Base-by-base conservation (phyloP, 2,888 invertebrate species). In the Dexiosoma caninum region DNA sequence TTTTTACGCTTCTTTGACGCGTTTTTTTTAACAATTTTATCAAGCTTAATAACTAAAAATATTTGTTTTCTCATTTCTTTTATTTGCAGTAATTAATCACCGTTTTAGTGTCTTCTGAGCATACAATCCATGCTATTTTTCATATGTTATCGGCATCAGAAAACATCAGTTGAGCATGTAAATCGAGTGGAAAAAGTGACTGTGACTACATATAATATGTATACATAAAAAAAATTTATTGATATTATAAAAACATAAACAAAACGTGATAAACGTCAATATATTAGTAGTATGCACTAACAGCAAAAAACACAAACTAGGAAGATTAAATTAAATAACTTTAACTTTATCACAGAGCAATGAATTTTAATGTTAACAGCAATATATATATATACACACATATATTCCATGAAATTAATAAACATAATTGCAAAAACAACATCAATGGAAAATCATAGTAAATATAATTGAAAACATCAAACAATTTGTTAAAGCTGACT, bases 21-120 rank as follows among this genome's bases (percentile, higher is more conserved):
- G n/a, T 23, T 27, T 27, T n/a, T 44, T 46, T 46, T 46, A 32
- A 21, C 10, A 16, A 55, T 10, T 53, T 23, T 35, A 42, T 35
- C 8, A 23, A 51, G 42, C 27, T 51, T 44, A 53, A 12, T 67
- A 60, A 59, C 14, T 32, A 21, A 32, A 37, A 35, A 23, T 42
- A 27, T n/a, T 37, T 51, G 60, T 53, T 60, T 53, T 42, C 4
- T 14, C 32, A 51, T 64, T 53, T 62, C 27, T 37, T 78, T 78
- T 74, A 81, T 77, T 81, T 81, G 53, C 81, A 81, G 81, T 69
- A 74, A 81, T 81, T 81, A 77, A 70, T 69, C 69, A 74, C 77
- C 32, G 19, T 42, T 57, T 78, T 49, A 78, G 30, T n/a, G 57
- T 51, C 49, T 64, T 30, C 44, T 49, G 30, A 64, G 64, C 62